phyloP scores from a whole-genome alignment of 2,888 invertebrate species.

The Apamea crenata region DNA sequence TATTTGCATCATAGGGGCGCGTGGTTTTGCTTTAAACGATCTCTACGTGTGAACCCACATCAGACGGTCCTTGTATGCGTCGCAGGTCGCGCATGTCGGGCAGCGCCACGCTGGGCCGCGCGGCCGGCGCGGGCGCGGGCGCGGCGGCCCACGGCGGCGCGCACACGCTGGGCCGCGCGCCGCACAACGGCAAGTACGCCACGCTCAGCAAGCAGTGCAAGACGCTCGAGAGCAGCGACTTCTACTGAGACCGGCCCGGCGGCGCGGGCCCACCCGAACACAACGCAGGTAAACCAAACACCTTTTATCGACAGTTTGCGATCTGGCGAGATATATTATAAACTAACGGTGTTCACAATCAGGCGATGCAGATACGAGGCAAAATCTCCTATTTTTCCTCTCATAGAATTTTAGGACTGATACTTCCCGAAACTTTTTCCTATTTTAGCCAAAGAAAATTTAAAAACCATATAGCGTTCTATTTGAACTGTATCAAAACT shows the following conservation, averaged over 20 bases:
- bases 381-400: no score
- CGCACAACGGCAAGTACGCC: conserved; percentile 97
- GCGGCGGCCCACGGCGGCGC: conserved; percentile 85
- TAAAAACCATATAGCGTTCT: background rate
- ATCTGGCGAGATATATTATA: no score
- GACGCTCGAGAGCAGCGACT: conserved; percentile 97
- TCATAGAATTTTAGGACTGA: background rate
- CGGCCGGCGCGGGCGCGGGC: conserved; percentile 74
- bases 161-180: conserved; percentile 93
- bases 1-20: background rate
- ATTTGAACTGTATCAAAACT: background rate
- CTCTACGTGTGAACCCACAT: no score
- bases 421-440: background rate
- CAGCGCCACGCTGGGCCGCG: conserved; percentile 72
- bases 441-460: background rate
- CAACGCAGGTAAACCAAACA: conserved; percentile 37
- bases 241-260: conserved; percentile 97
- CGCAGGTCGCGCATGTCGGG: conserved; percentile 84
- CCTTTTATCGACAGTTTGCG: no score
- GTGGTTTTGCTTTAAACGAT: background rate
- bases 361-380: background rate
- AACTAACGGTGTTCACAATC: no score
- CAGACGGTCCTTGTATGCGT: background rate
- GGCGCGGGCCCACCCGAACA: conserved; percentile 79
- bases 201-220: conserved; percentile 99